These are phyloP conservation scores for Lordiphosa collinella DNA, from an alignment of 1,140 invertebrate species.

Conservation along the genomic window DNA sequence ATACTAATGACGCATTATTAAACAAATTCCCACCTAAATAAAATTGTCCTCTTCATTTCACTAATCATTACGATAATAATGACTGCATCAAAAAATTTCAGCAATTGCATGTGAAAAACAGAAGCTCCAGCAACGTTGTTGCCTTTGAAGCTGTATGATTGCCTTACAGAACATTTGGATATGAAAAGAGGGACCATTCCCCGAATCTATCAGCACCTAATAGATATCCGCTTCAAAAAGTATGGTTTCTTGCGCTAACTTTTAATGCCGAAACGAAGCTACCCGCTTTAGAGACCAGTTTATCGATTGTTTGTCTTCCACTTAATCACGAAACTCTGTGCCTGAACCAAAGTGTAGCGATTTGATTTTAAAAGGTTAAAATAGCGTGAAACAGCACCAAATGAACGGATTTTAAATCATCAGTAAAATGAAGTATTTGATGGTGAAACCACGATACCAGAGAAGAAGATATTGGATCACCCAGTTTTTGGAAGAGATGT, in stretches of 20 bases:
- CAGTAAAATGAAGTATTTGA: neutral
- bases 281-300: neutral
- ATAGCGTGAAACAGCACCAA: no score
- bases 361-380: neutral
- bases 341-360: no score
- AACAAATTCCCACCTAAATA: no score
- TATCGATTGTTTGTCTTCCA: neutral
- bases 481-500: no score
- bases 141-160: neutral
- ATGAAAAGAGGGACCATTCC: slow-evolving; percentile 11
- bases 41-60: neutral
- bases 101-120: neutral
- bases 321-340: neutral
- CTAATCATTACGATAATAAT: no score
- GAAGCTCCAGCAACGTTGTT: neutral
- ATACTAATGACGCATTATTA: no score
- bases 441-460: neutral
- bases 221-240: slow-evolving; percentile 7
- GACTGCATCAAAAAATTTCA: no score
- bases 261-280: neutral
- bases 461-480: no score
- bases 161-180: slow-evolving; percentile 6
- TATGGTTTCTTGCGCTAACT: slow-evolving; percentile 1
- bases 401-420: no score
- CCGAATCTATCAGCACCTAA: slow-evolving; percentile 6